phyloP scores from a whole-genome alignment of 2,113 vertebrate genomes.

The Actinemys pallida region DNA sequence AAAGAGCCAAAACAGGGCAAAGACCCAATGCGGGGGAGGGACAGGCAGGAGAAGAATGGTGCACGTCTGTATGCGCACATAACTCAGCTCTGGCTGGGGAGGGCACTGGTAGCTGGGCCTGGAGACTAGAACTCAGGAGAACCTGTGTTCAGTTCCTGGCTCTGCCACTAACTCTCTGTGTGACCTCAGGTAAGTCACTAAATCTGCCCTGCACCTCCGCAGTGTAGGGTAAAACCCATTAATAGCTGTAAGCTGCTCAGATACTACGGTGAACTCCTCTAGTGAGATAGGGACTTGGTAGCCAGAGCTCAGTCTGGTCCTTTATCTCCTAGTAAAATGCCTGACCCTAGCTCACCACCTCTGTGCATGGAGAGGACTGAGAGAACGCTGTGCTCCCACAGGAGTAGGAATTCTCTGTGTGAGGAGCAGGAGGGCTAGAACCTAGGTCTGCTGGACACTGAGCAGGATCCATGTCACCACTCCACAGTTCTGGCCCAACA shows the following conservation, averaged over 20 bases:
- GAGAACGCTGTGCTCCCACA: fast-evolving
- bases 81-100: neutral
- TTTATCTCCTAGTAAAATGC: neutral
- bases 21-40: neutral
- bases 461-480: neutral
- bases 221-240: neutral
- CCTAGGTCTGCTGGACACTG: neutral
- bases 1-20: neutral
- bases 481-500: neutral
- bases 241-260: neutral
- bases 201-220: neutral
- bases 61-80: neutral
- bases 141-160: neutral
- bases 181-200: neutral
- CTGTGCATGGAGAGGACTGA: fast-evolving
- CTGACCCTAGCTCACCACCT: fast-evolving
- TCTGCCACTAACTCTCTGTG: neutral
- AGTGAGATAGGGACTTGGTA: neutral
- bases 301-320: neutral
- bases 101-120: neutral
- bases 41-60: neutral
- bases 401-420: neutral
- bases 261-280: neutral
- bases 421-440: neutral
- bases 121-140: neutral